Evolutionary conservation across 2,113 vertebrate genomes (phyloP).

Genomic region (Mastomys natalensis): DNA sequence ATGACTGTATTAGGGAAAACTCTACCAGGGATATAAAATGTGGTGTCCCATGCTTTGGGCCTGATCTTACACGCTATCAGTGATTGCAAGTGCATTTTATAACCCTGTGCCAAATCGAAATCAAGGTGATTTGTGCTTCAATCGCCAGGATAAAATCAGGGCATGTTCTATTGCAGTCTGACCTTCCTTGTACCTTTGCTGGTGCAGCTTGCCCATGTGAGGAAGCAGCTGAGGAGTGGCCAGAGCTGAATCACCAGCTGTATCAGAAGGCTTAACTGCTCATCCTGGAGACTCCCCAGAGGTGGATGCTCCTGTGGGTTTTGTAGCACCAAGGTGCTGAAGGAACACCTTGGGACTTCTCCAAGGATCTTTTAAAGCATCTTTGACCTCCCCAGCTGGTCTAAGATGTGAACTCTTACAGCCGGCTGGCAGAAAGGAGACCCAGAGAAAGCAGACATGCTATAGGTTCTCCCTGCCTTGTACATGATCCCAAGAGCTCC

Average conservation of each 20-base stretch:
- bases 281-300: constrained; percentile 44
- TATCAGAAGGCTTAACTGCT: constrained; percentile 75
- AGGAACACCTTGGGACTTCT: constrained; percentile 28
- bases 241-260: constrained; percentile 83
- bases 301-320: constrained; percentile 7
- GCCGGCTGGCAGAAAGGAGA: neutral
- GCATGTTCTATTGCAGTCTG: constrained; percentile 84
- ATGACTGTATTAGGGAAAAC: constrained; percentile 84
- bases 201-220: constrained; percentile 85
- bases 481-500: constrained; percentile 44
- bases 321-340: constrained; percentile 28
- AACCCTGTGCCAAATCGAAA: constrained; percentile 87
- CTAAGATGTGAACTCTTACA: neutral
- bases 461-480: neutral
- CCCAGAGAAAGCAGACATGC: neutral
- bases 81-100: constrained; percentile 88
- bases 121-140: constrained; percentile 89
- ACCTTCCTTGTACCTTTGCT: constrained; percentile 90
- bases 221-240: constrained; percentile 82
- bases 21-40: constrained; percentile 84
- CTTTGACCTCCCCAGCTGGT: constrained; percentile 34
- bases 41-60: constrained; percentile 73
- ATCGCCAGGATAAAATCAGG: constrained; percentile 92
- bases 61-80: constrained; percentile 86
- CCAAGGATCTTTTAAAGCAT: neutral